phyloP scores from a whole-genome alignment of 2,888 invertebrate species.

The Acanthosepion pharaonis region DNA sequence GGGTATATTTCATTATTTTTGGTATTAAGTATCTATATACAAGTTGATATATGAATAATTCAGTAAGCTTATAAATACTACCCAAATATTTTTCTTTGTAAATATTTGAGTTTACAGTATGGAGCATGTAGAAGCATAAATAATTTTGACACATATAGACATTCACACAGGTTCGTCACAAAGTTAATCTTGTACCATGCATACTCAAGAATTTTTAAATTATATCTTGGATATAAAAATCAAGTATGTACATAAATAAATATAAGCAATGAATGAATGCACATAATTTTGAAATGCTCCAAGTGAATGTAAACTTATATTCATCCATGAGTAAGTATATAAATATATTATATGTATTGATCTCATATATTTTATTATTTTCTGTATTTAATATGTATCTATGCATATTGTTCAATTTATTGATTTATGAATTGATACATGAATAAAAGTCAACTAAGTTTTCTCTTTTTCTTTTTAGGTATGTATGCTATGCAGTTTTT shows the following conservation, averaged over 20 bases:
- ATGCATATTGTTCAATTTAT: not conserved
- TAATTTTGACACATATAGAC: not conserved
- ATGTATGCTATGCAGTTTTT: not conserved
- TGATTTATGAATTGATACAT: not conserved
- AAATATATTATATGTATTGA: slow-evolving; percentile 14
- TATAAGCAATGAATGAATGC: not conserved
- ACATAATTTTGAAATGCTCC: not conserved
- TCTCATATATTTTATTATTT: not conserved
- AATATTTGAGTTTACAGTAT: not conserved
- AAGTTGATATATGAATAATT: not conserved
- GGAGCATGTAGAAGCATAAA: not conserved
- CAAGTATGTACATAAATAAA: not conserved
- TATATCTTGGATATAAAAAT: not conserved
- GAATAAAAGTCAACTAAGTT: not conserved
- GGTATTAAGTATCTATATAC: too few species aligned
- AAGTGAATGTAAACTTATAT: not conserved
- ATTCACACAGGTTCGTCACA: not conserved
- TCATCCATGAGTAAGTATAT: not conserved
- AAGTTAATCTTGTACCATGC: not conserved
- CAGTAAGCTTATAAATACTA: not conserved
- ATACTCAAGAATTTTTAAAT: not conserved
- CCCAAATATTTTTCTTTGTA: not conserved
- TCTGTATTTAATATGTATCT: not conserved
- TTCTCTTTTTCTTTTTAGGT: not conserved
- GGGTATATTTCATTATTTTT: too few species aligned